phyloP scores from a whole-genome alignment of 2,888 invertebrate genomes.

The Drosophila subquinaria region DNA sequence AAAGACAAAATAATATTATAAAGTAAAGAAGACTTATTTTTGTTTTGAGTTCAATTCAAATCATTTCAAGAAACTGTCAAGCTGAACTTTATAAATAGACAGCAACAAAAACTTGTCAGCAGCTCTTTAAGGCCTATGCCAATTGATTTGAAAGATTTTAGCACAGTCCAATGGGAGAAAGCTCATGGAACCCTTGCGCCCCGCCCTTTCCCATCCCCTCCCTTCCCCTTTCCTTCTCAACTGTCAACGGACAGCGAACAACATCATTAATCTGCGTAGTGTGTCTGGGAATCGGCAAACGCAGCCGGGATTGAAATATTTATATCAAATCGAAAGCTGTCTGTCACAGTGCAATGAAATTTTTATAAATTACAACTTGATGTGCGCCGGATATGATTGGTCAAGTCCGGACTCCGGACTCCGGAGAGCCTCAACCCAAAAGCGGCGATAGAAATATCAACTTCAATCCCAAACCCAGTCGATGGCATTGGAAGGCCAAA shows the following conservation, averaged over 20 bases:
- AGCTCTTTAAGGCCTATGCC: conserved; percentile 40
- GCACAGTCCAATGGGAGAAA: conserved; percentile 5
- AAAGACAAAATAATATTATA: not conserved
- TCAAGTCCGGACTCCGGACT: conserved; percentile 31
- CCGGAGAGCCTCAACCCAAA: conserved; percentile 3
- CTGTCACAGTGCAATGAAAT: conserved; percentile 79
- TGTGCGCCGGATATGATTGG: conserved; percentile 64
- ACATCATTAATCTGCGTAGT: conserved; percentile 75
- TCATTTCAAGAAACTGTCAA: not conserved
- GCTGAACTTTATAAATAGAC: conserved; percentile 1
- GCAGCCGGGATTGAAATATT: conserved; percentile 74
- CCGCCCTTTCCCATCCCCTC: not conserved
- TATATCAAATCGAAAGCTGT: conserved; percentile 81
- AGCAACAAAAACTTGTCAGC: conserved; percentile 54
- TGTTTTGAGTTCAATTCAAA: not conserved
- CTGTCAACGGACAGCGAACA: conserved; percentile 70
- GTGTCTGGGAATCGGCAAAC: conserved; percentile 44
- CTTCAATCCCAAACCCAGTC: conserved; percentile 17
- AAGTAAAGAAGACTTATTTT: not conserved
- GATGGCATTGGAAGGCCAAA: conserved; percentile 51
- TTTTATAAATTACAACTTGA: conserved; percentile 77
- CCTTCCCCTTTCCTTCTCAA: not conserved
- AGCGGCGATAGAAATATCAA: conserved; percentile 70
- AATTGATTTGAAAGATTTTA: conserved; percentile 26
- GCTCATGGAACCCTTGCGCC: conserved; percentile 21